Percentiles rank a stretch among this genome's conserved stretches.
Conservation (phyloP, 2,113 vertebrate species). For the Antigone vipio region DNA sequence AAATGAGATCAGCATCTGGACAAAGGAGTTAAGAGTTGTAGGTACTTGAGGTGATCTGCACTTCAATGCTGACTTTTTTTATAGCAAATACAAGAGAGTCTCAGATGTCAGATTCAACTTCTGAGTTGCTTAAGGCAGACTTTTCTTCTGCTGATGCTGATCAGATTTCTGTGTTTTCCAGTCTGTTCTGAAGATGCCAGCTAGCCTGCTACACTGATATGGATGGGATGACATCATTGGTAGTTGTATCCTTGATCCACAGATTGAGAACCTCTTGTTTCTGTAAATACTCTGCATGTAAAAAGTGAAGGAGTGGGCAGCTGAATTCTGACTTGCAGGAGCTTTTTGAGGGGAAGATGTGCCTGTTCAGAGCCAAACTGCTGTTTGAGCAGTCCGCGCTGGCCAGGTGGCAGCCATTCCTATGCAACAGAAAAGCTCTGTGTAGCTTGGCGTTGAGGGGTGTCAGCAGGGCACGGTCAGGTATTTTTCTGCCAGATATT, state of each 20-base stretch:
- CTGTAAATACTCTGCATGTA: background rate
- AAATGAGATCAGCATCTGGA: background rate
- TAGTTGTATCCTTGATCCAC: too few species aligned
- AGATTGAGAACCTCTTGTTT: background rate
- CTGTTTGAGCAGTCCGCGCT: background rate
- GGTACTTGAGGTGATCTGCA: background rate
- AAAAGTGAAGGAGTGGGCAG: background rate
- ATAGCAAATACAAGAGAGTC: background rate
- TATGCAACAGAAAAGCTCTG: background rate
- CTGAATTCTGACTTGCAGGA: background rate
- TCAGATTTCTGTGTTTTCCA: background rate
- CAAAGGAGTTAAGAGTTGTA: background rate
- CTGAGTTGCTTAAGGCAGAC: background rate
- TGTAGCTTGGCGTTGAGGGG: too few species aligned
- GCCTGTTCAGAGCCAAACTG: accelerated
- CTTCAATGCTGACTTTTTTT: background rate
- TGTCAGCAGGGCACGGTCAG: background rate
- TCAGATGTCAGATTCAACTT: background rate
- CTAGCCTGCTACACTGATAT: background rate
- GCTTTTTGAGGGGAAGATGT: background rate
- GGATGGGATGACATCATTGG: background rate
- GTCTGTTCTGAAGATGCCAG: background rate
- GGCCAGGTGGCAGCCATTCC: background rate
- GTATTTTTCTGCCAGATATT: too few species aligned
- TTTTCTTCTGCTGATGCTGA: background rate